Evolutionary conservation across 2,888 invertebrate species (phyloP).

Genomic region (Dolichopus griseipennis): DNA sequence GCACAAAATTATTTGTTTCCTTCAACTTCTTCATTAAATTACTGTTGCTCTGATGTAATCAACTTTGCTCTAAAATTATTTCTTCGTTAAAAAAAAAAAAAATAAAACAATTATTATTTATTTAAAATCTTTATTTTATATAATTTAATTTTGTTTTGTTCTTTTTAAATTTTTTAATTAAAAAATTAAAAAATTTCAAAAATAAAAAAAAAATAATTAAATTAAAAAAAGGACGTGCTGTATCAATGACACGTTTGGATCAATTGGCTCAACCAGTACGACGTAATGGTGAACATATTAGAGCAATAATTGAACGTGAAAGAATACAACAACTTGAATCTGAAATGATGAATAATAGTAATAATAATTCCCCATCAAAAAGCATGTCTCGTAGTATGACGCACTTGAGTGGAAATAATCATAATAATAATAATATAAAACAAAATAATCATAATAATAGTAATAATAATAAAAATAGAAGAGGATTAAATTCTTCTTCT

Average conservation of each 20-base stretch:
- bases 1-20: no score
- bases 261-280: conserved; percentile 66
- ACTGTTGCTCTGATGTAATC: no score
- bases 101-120: no score
- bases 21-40: no score
- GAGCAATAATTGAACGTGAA: conserved; percentile 42
- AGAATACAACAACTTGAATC: conserved; percentile 32
- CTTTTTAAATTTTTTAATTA: conserved; percentile 15
- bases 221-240: conserved; percentile 63
- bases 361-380: conserved; percentile 25
- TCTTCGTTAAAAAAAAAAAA: no score
- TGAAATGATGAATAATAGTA: conserved; percentile 22
- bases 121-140: no score
- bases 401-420: conserved; percentile 46
- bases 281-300: conserved; percentile 45
- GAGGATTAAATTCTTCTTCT: conserved; percentile 36
- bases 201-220: conserved; percentile 15
- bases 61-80: no score
- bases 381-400: conserved; percentile 64
- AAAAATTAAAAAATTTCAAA: conserved; percentile 17
- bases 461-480: conserved; percentile 26
- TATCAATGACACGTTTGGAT: conserved; percentile 90
- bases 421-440: conserved; percentile 15
- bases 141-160: conserved; percentile 20
- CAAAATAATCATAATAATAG: not conserved